These are phyloP conservation scores for Myripristis murdjan DNA, from an alignment of 2,797 vertebrate species.

Conservation along the genomic window DNA sequence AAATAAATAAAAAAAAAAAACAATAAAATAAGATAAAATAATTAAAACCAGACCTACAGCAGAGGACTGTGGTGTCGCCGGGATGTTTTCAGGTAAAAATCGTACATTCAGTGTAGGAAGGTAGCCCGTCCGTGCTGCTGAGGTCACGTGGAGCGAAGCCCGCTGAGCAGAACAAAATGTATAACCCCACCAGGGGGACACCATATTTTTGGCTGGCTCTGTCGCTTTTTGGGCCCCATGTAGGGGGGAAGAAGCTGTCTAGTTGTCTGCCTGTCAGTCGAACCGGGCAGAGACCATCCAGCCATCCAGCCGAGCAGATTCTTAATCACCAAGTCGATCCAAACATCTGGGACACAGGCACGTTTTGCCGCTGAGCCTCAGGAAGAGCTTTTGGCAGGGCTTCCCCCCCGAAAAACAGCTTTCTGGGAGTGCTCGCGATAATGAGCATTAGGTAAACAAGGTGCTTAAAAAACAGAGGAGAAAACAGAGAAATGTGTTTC, in stretches of 20 bases:
- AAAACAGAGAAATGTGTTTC: no score
- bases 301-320: slow-evolving; percentile 53
- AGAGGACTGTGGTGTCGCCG: no score
- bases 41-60: no score
- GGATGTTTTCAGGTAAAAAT: no score
- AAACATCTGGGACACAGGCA: slow-evolving; percentile 67
- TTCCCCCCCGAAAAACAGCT: no score
- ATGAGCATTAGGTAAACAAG: no score
- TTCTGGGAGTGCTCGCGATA: no score
- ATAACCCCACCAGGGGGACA: slow-evolving; percentile 19
- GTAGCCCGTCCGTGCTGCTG: not conserved
- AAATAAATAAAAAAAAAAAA: no score
- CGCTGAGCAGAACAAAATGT: not conserved
- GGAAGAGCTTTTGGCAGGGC: slow-evolving; percentile 39
- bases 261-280: slow-evolving; percentile 26
- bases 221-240: slow-evolving; percentile 2
- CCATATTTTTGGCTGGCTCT: not conserved
- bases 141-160: slow-evolving; percentile 41
- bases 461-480: no score
- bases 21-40: no score
- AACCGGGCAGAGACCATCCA: slow-evolving; percentile 11
- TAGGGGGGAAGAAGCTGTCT: slow-evolving; percentile 51
- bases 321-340: slow-evolving; percentile 55
- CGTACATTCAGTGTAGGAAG: no score
- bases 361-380: not conserved